phyloP scores from a whole-genome alignment of 2,888 invertebrate species.

The Ditula angustiorana region DNA sequence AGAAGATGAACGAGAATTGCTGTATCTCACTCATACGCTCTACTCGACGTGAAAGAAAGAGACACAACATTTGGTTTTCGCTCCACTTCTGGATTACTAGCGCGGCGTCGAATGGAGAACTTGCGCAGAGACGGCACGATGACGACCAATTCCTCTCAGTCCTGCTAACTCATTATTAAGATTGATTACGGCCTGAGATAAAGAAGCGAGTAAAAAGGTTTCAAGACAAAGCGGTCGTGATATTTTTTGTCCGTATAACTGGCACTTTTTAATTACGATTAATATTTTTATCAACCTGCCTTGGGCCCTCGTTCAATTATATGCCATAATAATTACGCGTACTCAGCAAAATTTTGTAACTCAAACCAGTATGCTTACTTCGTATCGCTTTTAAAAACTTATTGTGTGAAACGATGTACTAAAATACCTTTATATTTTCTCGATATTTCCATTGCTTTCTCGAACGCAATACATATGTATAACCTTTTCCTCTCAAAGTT shows the following conservation, averaged over 20 bases:
- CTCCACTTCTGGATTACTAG: background rate
- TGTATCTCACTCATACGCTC: background rate
- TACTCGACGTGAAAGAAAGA: background rate
- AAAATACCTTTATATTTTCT: background rate
- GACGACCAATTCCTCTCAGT: slow-evolving; percentile 35
- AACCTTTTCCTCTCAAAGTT: slow-evolving; percentile 1
- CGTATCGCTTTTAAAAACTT: too few relatives aligned
- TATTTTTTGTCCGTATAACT: slow-evolving; percentile 4
- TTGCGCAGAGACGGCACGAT: background rate
- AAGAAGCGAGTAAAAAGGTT: slow-evolving; percentile 27
- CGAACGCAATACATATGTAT: background rate
- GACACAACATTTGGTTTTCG: background rate
- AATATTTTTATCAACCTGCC: background rate
- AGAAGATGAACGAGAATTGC: background rate
- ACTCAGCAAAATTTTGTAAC: too few relatives aligned
- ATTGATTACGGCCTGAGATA: slow-evolving; percentile 27
- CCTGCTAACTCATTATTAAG: slow-evolving; percentile 35
- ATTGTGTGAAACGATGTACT: too few relatives aligned
- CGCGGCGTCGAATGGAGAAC: background rate
- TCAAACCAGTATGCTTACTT: too few relatives aligned
- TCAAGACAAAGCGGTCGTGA: slow-evolving; percentile 24
- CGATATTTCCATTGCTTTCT: background rate
- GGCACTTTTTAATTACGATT: background rate
- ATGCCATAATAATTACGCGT: too few relatives aligned
- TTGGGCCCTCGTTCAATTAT: background rate